A percentile compares a stretch with the other conserved stretches of the same genome.
Conservation (phyloP, 2,888 invertebrate species). For the Sinodicranocentrus sp. region DNA sequence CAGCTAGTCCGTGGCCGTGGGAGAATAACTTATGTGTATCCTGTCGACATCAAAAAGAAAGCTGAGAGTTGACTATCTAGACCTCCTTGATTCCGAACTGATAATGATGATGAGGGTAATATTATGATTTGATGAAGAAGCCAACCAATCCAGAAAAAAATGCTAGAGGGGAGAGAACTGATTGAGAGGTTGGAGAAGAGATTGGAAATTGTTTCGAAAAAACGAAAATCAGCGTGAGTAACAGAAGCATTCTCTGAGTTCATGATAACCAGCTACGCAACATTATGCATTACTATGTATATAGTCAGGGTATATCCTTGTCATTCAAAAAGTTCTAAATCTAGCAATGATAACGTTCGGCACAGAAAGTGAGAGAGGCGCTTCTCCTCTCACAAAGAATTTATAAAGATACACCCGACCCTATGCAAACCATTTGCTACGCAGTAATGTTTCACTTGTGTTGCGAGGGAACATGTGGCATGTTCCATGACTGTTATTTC, state of each 20-base stretch:
- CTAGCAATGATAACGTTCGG: no score
- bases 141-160: no score
- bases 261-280: no score
- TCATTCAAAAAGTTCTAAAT: no score
- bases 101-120: background rate
- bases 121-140: conserved; percentile 15
- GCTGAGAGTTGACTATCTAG: background rate
- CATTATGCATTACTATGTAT: no score
- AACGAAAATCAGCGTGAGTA: no score
- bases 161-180: background rate
- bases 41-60: conserved; percentile 23
- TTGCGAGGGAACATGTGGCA: conserved; percentile 5
- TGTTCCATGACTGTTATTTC: conserved; percentile 13
- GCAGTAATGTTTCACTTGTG: background rate
- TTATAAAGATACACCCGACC: no score
- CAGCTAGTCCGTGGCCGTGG: conserved; percentile 48
- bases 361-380: background rate
- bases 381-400: no score
- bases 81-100: conserved; percentile 14
- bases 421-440: background rate
- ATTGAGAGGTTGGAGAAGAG: background rate
- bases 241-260: no score
- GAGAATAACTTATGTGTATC: conserved; percentile 42
- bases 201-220: background rate
- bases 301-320: no score